Base-by-base conservation (phyloP, 2,113 vertebrate genomes). In the Nothoprocta pentlandii region DNA sequence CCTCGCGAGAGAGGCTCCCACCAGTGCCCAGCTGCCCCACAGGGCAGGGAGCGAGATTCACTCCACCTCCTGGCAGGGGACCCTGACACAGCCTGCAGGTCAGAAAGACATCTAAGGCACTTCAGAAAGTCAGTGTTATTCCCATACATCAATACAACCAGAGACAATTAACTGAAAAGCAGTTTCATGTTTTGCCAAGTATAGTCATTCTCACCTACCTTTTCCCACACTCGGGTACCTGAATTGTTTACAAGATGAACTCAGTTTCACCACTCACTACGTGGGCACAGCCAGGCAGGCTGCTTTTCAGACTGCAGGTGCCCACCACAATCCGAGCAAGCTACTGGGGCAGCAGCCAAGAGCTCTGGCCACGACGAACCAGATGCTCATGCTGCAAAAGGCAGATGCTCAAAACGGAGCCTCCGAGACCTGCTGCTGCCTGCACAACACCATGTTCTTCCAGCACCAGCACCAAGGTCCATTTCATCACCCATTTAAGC, bases 81-180 rank as follows among this genome's bases (percentile, higher is more conserved):
- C 62, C 80, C 44, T 1, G 2, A 76, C 46, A 79, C 13, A 39
- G 77, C 58, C 75, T 46, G 58, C 12, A 0, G 12, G 23, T 87
- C 93, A 97, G 56, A 91, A 83, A 90, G 90, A 91, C 64, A 93
- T 71, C 86, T 20, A 68, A 88, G 69, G 49, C 84, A 62, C 80
- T 90, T 84, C 47, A 73, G 74, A 53, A 90, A 53, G 83, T 79
- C 32, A n/a, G 1, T 23, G 44, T 61, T 85, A 59, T 76, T 84
- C 68, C 46, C 17, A 87, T 66, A 85, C 71, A 61, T 82, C 71
- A 13, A 62, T n/a, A 63, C 30, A 79, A 75, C 17, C 67, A 59
- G 22, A 10, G 32, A 42, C 80, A 82, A 89, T 16, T 15, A 88
- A 64, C 0, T 9, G 12, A 28, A 58, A 85, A 39, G 2, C 41